phyloP scores from a whole-genome alignment of 2,797 vertebrate genomes.

The Myiotriccus ornatus region DNA sequence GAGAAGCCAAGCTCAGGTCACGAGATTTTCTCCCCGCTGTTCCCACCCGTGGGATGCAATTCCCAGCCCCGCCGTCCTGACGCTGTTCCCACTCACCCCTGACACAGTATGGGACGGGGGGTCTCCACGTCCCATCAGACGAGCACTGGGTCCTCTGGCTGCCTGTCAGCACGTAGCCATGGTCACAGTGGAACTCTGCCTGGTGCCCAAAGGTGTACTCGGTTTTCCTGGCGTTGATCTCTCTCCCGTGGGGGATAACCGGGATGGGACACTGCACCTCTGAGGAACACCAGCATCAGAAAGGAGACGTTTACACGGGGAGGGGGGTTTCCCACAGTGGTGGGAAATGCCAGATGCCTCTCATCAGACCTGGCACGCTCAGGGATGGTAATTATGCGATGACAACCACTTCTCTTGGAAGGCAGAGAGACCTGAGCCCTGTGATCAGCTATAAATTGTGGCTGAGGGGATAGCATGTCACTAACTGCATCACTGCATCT shows the following conservation, averaged over 20 bases:
- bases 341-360: background rate
- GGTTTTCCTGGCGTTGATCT: fast-evolving
- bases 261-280: background rate
- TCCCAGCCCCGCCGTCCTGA: fast-evolving
- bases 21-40: fast-evolving
- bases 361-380: background rate
- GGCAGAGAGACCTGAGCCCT: background rate
- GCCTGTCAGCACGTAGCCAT: background rate
- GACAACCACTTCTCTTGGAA: background rate
- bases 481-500: background rate
- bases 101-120: background rate
- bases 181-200: background rate
- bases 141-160: background rate
- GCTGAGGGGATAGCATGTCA: background rate
- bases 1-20: fast-evolving
- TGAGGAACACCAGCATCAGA: background rate
- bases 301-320: fast-evolving
- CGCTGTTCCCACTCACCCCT: background rate
- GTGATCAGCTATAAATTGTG: background rate
- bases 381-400: fast-evolving
- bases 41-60: fast-evolving
- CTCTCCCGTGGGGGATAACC: background rate
- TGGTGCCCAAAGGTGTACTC: background rate
- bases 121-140: background rate
- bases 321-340: fast-evolving